phyloP scores from a whole-genome alignment of 1,140 invertebrate species.

The Melitaea cinxia region DNA sequence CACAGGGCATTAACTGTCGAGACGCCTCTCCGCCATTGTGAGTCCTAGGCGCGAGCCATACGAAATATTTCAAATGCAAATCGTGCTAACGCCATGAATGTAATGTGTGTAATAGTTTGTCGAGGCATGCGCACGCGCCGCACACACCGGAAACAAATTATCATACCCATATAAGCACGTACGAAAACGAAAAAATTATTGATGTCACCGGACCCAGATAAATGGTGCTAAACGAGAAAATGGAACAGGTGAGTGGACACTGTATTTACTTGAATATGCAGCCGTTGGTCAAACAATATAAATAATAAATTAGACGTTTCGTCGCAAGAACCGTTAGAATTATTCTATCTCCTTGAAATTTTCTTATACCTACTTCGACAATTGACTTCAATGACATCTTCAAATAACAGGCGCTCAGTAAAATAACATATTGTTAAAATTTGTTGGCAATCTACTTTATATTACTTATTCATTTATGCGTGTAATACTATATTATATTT shows the following conservation, averaged over 20 bases:
- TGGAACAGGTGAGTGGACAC: constrained; percentile 48
- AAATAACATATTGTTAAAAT: background rate
- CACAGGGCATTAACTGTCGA: constrained; percentile 47
- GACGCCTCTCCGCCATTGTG: constrained; percentile 64
- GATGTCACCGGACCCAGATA: constrained; percentile 69
- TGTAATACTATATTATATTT: background rate
- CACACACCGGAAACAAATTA: constrained; percentile 79
- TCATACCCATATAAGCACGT: constrained; percentile 78
- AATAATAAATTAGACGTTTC: constrained; percentile 29
- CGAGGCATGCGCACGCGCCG: constrained; percentile 74
- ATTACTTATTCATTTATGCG: constrained; percentile 5
- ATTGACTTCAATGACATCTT: constrained; percentile 1
- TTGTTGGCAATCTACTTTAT: background rate
- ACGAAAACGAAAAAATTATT: constrained; percentile 76
- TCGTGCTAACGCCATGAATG: constrained; percentile 78
- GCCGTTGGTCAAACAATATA: constrained; percentile 29
- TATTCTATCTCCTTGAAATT: constrained; percentile 18
- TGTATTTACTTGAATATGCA: constrained; percentile 39
- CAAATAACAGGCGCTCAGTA: background rate
- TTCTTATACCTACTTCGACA: background rate
- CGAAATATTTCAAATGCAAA: constrained; percentile 81
- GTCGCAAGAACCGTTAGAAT: constrained; percentile 23
- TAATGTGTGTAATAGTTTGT: constrained; percentile 80
- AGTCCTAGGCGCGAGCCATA: constrained; percentile 66
- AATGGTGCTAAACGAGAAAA: constrained; percentile 73